Conservation (phyloP, 2,888 invertebrate genomes). For the Cremastobaeus sp. region DNA sequence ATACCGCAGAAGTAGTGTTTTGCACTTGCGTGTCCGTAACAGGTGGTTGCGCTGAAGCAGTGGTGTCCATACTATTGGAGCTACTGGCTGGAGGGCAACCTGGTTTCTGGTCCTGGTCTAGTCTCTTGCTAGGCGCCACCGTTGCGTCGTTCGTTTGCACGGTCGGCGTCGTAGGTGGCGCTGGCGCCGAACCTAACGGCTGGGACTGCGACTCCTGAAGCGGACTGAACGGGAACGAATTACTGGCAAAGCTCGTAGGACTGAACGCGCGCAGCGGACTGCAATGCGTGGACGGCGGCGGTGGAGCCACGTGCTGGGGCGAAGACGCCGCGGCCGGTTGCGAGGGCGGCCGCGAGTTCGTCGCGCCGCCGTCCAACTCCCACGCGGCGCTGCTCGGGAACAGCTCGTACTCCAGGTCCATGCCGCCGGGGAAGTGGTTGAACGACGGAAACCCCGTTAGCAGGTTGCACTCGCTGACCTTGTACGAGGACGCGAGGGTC, state of each 20-base stretch:
- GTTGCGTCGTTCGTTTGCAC: constrained; percentile 62
- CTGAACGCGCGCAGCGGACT: constrained; percentile 78
- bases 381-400: constrained; percentile 80
- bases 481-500: constrained; percentile 74
- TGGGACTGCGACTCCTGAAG: constrained; percentile 79
- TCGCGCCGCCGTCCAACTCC: constrained; percentile 78
- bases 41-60: constrained; percentile 2
- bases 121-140: constrained; percentile 13
- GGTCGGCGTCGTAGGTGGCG: constrained; percentile 65
- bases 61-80: constrained; percentile 51
- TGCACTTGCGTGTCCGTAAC: constrained; percentile 11
- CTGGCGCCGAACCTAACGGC: constrained; percentile 68
- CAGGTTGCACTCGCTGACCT: constrained; percentile 74
- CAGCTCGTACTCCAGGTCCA: constrained; percentile 85
- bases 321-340: constrained; percentile 79
- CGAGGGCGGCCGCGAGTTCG: constrained; percentile 82
- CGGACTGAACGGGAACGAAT: constrained; percentile 83
- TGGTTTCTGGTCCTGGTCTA: constrained; percentile 52
- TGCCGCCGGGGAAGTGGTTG: constrained; percentile 73
- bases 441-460: constrained; percentile 73
- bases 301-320: constrained; percentile 76
- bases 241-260: constrained; percentile 79
- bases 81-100: constrained; percentile 46
- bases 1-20: constrained; percentile 61
- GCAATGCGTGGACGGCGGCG: constrained; percentile 80